A percentile compares a stretch with the other conserved stretches of the same genome.
Conservation (phyloP, 1,140 invertebrate species). For the Diorhabda carinulata region DNA sequence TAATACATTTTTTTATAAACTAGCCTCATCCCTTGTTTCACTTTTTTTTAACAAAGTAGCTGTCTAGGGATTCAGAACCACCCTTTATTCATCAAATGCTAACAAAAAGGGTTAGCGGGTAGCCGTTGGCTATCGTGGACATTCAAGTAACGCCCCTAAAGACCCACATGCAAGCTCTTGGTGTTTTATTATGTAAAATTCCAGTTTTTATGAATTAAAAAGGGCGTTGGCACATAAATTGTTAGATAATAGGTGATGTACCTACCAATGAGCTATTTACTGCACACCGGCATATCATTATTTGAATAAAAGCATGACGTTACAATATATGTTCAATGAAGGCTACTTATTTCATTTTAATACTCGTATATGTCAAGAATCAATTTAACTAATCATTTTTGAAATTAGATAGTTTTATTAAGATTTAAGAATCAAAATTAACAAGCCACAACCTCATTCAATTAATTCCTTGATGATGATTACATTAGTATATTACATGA, state of each 20-base stretch:
- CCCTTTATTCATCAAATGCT: not conserved
- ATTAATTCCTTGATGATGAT: no score
- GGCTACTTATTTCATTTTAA: no score
- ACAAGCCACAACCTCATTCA: no score
- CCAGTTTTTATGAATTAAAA: not conserved
- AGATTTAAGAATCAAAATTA: no score
- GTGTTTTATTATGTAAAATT: not conserved
- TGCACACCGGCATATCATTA: not conserved
- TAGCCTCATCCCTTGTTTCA: not conserved
- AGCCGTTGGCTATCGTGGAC: conserved; percentile 1
- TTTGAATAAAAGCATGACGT: no score
- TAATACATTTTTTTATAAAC: not conserved
- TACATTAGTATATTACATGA: no score
- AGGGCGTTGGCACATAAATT: not conserved
- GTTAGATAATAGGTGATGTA: not conserved
- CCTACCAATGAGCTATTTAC: not conserved
- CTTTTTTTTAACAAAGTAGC: not conserved
- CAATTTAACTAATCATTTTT: no score
- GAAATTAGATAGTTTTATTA: no score
- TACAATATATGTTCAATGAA: no score
- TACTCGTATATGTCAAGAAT: no score
- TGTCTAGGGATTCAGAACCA: not conserved
- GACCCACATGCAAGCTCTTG: not conserved
- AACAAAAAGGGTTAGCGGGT: not conserved
- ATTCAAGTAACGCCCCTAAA: not conserved